Conservation (phyloP, 2,888 invertebrate genomes). For the Zootermopsis nevadensis region DNA sequence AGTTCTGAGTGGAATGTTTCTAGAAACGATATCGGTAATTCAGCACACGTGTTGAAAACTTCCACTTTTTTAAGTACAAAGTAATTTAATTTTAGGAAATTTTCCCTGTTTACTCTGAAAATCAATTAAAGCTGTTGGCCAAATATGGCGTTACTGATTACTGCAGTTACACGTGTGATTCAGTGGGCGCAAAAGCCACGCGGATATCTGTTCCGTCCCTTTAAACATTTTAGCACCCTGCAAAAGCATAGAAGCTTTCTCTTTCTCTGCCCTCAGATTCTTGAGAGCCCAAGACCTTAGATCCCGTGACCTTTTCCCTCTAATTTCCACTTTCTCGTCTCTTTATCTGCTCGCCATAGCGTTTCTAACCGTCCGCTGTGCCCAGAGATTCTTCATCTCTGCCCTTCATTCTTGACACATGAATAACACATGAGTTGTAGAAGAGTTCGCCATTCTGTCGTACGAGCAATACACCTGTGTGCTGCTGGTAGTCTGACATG, state of each 20-base stretch:
- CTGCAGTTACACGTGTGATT: too few species aligned
- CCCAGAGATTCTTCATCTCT: neutral
- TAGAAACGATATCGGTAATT: too few species aligned
- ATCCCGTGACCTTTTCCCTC: neutral
- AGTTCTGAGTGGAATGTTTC: too few species aligned
- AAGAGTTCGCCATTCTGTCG: neutral
- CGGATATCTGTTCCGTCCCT: too few species aligned
- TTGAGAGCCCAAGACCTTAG: neutral
- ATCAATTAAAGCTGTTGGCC: too few species aligned
- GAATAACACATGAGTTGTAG: slow-evolving; percentile 16
- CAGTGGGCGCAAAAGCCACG: too few species aligned
- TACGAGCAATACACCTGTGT: neutral
- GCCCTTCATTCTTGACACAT: neutral
- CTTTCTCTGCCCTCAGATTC: neutral
- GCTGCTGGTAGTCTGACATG: neutral
- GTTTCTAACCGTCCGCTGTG: neutral
- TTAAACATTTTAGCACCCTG: neutral
- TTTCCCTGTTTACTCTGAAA: too few species aligned
- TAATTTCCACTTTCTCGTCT: neutral
- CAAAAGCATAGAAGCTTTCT: neutral
- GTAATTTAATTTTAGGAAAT: too few species aligned
- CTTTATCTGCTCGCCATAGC: neutral
- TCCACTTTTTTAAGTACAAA: too few species aligned
- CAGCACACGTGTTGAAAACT: too few species aligned
- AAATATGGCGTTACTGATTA: too few species aligned